Conservation (phyloP, 2,113 vertebrate genomes). For the Callipepla californica region DNA sequence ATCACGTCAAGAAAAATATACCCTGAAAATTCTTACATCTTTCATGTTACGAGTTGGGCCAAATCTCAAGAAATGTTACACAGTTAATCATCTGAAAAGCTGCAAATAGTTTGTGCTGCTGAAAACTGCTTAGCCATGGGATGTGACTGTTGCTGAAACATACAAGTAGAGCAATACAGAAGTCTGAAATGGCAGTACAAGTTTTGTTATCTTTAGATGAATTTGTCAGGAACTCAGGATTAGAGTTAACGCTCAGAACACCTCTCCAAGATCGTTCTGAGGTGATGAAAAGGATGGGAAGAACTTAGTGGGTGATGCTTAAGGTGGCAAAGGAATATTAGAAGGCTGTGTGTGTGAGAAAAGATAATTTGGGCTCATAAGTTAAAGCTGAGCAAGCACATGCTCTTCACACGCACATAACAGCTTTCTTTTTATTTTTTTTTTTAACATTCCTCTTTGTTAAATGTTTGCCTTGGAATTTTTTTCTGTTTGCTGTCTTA, state of each 20-base stretch:
- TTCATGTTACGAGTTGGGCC: not conserved
- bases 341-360: not conserved
- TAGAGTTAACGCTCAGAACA: not conserved
- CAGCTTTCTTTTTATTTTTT: not conserved
- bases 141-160: not conserved
- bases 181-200: not conserved
- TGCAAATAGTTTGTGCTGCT: not conserved
- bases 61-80: not conserved
- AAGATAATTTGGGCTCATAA: not conserved
- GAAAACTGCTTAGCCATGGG: not conserved
- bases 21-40: not conserved
- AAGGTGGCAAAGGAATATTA: slow-evolving; percentile 29
- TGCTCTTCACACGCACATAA: not conserved
- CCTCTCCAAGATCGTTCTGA: slow-evolving; percentile 5
- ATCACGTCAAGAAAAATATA: not conserved
- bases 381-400: not conserved
- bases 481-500: not conserved
- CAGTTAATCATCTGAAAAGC: not conserved
- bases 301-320: not conserved
- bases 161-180: not conserved
- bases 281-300: slow-evolving; percentile 30
- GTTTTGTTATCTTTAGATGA: not conserved
- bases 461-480: not conserved
- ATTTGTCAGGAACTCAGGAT: not conserved
- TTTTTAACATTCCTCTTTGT: not conserved